Evolutionary conservation across 2,888 invertebrate genomes (phyloP), one percentile per base, ranked within the genome.

Genomic region (Lampropteryx suffumata): DNA sequence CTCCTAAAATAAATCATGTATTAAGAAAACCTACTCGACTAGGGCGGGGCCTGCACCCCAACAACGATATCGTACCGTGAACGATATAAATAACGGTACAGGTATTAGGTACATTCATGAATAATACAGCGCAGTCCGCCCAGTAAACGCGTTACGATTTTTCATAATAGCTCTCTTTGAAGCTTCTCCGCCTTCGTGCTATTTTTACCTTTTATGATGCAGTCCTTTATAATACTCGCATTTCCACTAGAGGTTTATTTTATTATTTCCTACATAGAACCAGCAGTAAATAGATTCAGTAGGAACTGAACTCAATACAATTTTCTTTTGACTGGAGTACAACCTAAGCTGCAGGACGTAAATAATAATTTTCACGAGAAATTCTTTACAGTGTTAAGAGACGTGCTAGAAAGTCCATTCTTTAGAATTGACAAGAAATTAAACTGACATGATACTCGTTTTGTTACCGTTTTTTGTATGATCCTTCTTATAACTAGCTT

Each of bases 71-170:
- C 47, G 34, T 27, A 36, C 21, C 36, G 36, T 83, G 81, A 54
- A 64, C 69, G 48, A 37, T 43, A 44, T 50, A 50, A 53, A 55
- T 53, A 59, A 41, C 69, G 67, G 67, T 69, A 71, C 79, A 78
- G 79, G 79, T 81, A 80, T 21, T 58, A n/a, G n/a, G n/a, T 17
- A 60, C 76, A 67, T 67, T 68, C 76, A 85, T 89, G 87, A 87
- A 89, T 88, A 84, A 88, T 88, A 77, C 73, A 89, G 45, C 44
- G 50, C 59, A 75, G 87, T 87, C 87, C 88, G 87, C 83, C 82
- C 82, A 58, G 76, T 88, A 88, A 89, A 82, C 66, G 85, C 75
- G 87, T 88, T 88, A 89, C 85, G 86, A 88, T 88, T 89, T 88
- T 88, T 89, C 88, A 87, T 89, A 89, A 87, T 88, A 84, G 80